phyloP scores from a whole-genome alignment of 2,888 invertebrate genomes.

The Quadroppia sp. region DNA sequence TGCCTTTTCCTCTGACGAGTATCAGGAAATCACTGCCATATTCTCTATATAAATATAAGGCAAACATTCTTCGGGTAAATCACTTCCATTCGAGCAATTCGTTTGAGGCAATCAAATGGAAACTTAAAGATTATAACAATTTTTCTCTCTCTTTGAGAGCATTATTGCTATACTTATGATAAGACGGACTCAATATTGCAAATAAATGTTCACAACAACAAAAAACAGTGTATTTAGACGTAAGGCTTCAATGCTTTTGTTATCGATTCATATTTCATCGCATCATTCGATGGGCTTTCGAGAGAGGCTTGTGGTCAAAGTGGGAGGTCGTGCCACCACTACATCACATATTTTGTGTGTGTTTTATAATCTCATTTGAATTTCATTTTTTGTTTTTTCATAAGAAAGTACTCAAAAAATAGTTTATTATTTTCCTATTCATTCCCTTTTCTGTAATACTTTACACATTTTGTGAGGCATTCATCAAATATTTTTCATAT shows the following conservation, averaged over 20 bases:
- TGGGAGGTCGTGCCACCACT: constrained; percentile 37
- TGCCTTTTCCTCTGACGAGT: constrained; percentile 17
- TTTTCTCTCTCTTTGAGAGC: constrained; percentile 13
- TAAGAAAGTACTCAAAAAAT: background rate
- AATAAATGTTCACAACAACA: no score
- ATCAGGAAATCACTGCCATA: constrained; percentile 36
- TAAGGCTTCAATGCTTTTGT: background rate
- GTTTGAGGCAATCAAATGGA: constrained; percentile 31
- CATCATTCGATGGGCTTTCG: constrained; percentile 1
- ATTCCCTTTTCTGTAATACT: background rate
- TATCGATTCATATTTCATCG: background rate
- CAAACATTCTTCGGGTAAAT: constrained; percentile 20
- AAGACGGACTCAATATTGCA: background rate
- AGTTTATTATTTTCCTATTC: constrained; percentile 5
- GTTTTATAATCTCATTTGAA: constrained; percentile 25
- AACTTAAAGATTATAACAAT: constrained; percentile 28
- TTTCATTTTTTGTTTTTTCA: constrained; percentile 2
- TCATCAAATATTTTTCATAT: constrained; percentile 14
- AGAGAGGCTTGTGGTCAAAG: constrained; percentile 17
- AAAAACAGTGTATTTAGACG: background rate
- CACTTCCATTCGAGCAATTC: background rate
- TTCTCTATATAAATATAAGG: constrained; percentile 25
- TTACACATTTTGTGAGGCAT: constrained; percentile 22
- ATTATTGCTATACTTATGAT: constrained; percentile 1
- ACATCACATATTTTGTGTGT: background rate